Base-by-base conservation (phyloP, 2,888 invertebrate genomes). In the Stomorhina lunata region DNA sequence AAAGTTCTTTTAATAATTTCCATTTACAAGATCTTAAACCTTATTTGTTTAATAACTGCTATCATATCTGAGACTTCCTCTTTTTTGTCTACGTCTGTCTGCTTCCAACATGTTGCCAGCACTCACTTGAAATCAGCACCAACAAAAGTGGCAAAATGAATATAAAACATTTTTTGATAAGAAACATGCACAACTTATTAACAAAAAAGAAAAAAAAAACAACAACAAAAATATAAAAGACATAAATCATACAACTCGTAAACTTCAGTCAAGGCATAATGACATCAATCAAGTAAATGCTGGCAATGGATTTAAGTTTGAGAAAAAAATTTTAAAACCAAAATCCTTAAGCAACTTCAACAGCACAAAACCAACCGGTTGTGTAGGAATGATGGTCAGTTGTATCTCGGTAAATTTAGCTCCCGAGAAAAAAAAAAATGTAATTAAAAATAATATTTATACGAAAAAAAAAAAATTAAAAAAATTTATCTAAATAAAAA, bases 171-270 rank as follows among this genome's bases (percentile, higher is more conserved):
- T 6, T 59, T 32, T 50, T 61, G 82, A 82, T 82, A 82, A 82
- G 43, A 71, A 75, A 82, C 82, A 82, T 82, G 82, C 75, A 79
- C 59, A 53, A 50, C 68, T 82, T 63, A 68, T 66, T 57, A 55
- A 32, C 10, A 73, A 63, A 27, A 57, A 48, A n/a, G n/a, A n/a
- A n/a, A n/a, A n/a, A n/a, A n/a, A n/a, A n/a, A n/a, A n/a, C n/a
- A n/a, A n/a, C n/a, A n/a, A n/a, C n/a, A n/a, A n/a, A n/a, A n/a
- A n/a, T n/a, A n/a, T n/a, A n/a, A n/a, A n/a, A 65, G 40, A 37
- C 76, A 76, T 82, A 82, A 75, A 78, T 78, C 75, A 82, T 75
- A 78, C 9, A 63, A 45, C 32, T 50, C 37, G 37, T 63, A 57
- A 45, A 80, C 48, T 40, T 53, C 10, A 37, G 12, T 66, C 32